phyloP scores from a whole-genome alignment of 1,140 invertebrate genomes.

The Lanistes nyassanus region DNA sequence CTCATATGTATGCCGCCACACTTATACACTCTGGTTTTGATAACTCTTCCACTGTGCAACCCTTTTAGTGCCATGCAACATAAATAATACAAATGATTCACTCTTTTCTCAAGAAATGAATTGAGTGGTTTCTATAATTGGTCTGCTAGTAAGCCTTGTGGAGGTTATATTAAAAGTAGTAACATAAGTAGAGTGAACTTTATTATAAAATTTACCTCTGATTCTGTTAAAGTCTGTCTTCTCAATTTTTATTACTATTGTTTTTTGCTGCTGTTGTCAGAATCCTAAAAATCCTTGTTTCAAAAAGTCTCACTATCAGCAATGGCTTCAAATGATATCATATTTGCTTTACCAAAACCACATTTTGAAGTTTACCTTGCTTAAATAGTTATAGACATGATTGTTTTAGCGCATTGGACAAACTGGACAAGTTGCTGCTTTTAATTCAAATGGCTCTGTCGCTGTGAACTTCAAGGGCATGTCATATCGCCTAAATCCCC shows the following conservation, averaged over 20 bases:
- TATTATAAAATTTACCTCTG: not conserved
- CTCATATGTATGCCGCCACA: not conserved
- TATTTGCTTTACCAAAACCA: not conserved
- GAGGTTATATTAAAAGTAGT: not conserved
- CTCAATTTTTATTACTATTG: not conserved
- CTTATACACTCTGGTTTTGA: not conserved
- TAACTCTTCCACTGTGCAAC: not conserved
- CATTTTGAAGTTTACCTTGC: not conserved
- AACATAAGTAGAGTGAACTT: not conserved
- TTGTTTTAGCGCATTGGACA: constrained; percentile 14
- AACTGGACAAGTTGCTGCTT: constrained; percentile 5
- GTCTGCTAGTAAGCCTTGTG: too few species aligned
- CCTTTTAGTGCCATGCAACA: not conserved
- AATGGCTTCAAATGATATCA: not conserved
- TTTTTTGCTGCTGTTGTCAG: not conserved
- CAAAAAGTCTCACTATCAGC: not conserved
- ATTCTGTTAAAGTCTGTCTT: not conserved
- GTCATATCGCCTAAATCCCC: constrained; percentile 13
- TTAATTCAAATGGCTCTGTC: not conserved
- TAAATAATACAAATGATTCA: too few species aligned
- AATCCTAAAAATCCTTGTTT: not conserved
- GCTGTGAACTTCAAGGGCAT: constrained; percentile 10
- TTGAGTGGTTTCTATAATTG: too few species aligned
- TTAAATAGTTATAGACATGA: not conserved
- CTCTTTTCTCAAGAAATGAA: too few species aligned